Conservation (phyloP, 2,797 vertebrate genomes). For the Bradypodion ventrale region DNA sequence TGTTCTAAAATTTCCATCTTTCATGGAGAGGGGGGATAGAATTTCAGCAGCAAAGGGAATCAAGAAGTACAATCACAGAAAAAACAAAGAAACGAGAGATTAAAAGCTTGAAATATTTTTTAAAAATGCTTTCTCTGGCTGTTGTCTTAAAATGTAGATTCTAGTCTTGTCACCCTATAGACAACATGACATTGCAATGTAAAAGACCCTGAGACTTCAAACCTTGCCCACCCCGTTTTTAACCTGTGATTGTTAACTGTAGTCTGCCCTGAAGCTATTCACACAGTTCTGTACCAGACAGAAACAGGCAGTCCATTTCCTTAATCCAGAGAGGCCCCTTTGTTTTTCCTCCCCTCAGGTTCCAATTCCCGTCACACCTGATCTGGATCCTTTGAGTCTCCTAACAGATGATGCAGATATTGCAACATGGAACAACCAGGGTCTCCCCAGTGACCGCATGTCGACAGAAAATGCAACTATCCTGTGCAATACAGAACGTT, state of each 20-base stretch:
- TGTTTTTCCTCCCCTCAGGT: conserved; percentile 59
- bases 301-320: not conserved
- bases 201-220: not conserved
- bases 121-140: not conserved
- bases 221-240: not conserved
- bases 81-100: not conserved
- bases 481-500: conserved; percentile 76
- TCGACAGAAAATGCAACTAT: conserved; percentile 77
- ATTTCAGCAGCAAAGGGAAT: not conserved
- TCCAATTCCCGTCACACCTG: conserved; percentile 74
- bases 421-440: conserved; percentile 81
- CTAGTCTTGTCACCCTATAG: not conserved
- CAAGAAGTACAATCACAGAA: not conserved
- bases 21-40: too few relatives aligned
- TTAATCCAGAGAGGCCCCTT: not conserved
- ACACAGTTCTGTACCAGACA: not conserved
- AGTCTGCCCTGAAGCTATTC: not conserved
- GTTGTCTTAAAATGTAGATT: not conserved
- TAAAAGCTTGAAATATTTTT: not conserved
- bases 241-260: not conserved
- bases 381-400: conserved; percentile 75
- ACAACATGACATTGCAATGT: not conserved
- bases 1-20: not conserved
- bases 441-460: conserved; percentile 78
- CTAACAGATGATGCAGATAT: conserved; percentile 71